Base-by-base conservation (phyloP, 2,888 invertebrate genomes). In the Cryptophagus acutangulus region DNA sequence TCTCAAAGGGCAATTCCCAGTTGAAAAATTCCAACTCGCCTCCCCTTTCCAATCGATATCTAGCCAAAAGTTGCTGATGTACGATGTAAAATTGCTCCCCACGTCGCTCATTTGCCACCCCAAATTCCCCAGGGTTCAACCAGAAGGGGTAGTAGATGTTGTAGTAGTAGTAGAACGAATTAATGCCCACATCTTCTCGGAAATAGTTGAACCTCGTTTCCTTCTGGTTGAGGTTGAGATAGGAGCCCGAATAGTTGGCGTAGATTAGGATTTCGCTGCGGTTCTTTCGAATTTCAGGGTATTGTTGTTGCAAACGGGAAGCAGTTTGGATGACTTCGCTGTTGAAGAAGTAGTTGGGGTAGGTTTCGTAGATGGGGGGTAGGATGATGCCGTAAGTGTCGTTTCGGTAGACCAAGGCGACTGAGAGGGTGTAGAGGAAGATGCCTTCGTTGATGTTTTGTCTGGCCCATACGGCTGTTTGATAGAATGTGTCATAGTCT, bases 21-120 rank as follows among this genome's bases (percentile, higher is more conserved):
- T 77, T 71, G 43, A 82, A 71, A 6, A 74, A 71, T 17, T 75
- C 71, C 46, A 85, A 79, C 46, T 82, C 79, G n/a, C 79, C 78
- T 34, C 82, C 71, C 63, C 87, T 80, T 63, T 87, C 85, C 70
- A 85, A 72, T 61, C 86, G 82, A 67, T 85, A 87, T 49, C 81
- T 80, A 45, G 82, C 75, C 48, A 85, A 54, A 9, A 85, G 55
- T 65, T 85, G 82, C 58, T 82, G 82, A 57, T 83, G 78, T 44
- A 75, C 63, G 63, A 74, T 80, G 64, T 82, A 77, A 68, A 75
- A 81, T 41, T 71, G 67, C 66, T 82, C 82, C 37, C 83, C 83
- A 54, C 81, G 78, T 45, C 72, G 73, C 55, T 78, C 77, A 52
- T 77, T 74, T 25, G 69, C 58, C 18, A 54, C 28, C 6, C 51